Percentiles rank a stretch among this genome's conserved stretches.
These are phyloP conservation scores for Phoenoteleia sp. DNA, from an alignment of 2,888 invertebrate species.

Conservation along the genomic window DNA sequence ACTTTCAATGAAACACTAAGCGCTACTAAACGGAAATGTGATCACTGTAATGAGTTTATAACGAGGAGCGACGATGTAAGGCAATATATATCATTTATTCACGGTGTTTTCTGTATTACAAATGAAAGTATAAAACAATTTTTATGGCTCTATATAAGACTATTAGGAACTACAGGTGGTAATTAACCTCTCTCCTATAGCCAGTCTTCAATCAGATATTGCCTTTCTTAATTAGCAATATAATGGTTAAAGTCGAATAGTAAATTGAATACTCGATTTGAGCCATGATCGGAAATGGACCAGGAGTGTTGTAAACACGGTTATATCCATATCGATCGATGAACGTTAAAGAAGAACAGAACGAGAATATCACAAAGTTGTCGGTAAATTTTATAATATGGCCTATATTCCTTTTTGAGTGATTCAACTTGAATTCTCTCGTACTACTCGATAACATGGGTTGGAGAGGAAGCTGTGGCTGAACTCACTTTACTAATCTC, in stretches of 20 bases:
- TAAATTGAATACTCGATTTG: neutral
- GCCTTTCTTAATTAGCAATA: neutral
- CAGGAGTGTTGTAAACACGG: neutral
- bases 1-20: no score
- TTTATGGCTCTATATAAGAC: neutral
- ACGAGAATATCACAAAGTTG: neutral
- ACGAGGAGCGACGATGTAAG: neutral
- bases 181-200: neutral
- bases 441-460: neutral
- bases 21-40: neutral
- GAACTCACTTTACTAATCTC: neutral
- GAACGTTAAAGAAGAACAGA: neutral
- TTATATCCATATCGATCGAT: neutral
- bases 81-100: neutral
- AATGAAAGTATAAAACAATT: neutral
- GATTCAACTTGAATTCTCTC: neutral
- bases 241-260: neutral
- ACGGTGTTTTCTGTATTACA: neutral
- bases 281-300: neutral
- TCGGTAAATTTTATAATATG: neutral
- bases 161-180: neutral
- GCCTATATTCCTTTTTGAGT: neutral
- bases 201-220: neutral
- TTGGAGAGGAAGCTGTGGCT: neutral
- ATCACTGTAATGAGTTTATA: neutral